Conservation (phyloP, 2,797 vertebrate genomes). For the Pteronotus mesoamericanus region DNA sequence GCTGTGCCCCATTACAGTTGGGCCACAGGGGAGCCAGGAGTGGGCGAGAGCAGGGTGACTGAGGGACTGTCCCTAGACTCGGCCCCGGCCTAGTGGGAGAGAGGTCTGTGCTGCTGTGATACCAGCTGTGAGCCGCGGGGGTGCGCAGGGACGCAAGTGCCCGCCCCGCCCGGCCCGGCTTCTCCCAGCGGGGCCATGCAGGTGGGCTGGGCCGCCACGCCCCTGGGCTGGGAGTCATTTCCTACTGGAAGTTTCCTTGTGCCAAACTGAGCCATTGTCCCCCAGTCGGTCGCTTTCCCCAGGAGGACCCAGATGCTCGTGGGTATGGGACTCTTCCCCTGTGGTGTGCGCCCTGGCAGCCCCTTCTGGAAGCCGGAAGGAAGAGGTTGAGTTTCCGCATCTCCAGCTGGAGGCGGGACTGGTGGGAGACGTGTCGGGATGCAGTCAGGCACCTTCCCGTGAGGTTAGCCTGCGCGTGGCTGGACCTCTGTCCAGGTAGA, state of each 20-base stretch:
- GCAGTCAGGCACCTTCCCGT: accelerated
- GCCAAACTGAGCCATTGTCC: accelerated
- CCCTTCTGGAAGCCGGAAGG: not conserved
- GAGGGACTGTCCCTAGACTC: not conserved
- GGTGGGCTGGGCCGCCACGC: not conserved
- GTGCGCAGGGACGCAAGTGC: accelerated
- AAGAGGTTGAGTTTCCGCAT: accelerated
- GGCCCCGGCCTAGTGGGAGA: accelerated
- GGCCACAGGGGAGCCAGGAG: not conserved
- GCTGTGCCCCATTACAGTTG: no score
- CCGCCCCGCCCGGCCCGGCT: no score
- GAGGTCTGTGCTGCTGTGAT: accelerated
- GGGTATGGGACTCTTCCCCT: accelerated
- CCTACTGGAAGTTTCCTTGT: accelerated
- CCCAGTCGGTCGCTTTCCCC: not conserved
- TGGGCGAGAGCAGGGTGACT: no score
- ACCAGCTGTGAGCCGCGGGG: accelerated
- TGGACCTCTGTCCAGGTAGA: accelerated
- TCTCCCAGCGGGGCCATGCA: no score
- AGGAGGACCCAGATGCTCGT: not conserved
- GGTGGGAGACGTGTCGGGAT: accelerated
- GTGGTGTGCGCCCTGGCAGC: not conserved
- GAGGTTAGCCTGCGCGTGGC: accelerated
- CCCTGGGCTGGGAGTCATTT: not conserved
- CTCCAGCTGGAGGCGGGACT: not conserved